A percentile compares a stretch with the other conserved stretches of the same genome.
These are phyloP conservation scores for Leptodactylus fuscus DNA, from an alignment of 2,113 vertebrate species.

Conservation along the genomic window DNA sequence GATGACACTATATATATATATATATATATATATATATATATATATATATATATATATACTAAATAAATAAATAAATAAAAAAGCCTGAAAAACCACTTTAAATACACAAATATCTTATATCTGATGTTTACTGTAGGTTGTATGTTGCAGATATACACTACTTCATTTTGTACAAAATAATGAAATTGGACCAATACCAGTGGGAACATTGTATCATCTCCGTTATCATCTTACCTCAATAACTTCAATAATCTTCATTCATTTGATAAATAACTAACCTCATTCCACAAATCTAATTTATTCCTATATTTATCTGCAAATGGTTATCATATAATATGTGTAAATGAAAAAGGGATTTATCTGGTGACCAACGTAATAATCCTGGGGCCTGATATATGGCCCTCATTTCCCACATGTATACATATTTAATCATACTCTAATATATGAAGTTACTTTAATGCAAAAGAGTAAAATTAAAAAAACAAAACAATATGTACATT, in stretches of 20 bases:
- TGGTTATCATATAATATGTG: not conserved
- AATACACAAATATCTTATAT: too few species aligned
- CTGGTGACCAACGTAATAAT: not conserved
- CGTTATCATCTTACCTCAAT: not conserved
- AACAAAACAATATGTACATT: not conserved
- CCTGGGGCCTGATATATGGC: not conserved
- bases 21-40: too few species aligned
- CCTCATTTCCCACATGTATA: not conserved
- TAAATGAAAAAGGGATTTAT: not conserved
- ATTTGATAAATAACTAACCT: not conserved
- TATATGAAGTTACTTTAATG: not conserved
- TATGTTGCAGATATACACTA: not conserved
- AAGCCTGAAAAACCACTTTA: too few species aligned
- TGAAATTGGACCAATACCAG: not conserved
- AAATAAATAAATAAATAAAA: too few species aligned
- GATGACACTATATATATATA: too few species aligned
- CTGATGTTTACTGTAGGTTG: not conserved
- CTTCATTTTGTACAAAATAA: not conserved
- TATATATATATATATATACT: too few species aligned
- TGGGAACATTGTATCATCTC: not conserved
- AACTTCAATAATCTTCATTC: not conserved
- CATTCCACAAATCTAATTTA: slow-evolving; percentile 1
- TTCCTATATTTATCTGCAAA: not conserved
- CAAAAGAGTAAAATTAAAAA: not conserved
- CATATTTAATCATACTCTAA: not conserved